phyloP scores from a whole-genome alignment of 2,113 vertebrate genomes.

The Saccopteryx leptura region DNA sequence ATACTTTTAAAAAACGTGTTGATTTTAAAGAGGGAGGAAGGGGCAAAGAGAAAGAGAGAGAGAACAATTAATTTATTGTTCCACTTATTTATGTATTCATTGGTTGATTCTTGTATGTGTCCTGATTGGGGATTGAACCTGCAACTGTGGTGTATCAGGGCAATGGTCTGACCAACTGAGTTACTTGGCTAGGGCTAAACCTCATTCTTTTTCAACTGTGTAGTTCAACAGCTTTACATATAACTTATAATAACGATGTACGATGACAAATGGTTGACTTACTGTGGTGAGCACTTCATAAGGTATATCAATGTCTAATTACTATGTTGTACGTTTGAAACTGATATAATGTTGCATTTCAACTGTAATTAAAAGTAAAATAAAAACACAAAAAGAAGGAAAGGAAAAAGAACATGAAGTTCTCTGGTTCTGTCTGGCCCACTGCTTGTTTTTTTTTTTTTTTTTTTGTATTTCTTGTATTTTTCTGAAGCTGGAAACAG shows the following conservation, averaged over 20 bases:
- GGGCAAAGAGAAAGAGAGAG: too few relatives aligned
- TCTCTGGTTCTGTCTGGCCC: background rate
- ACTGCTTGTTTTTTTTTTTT: background rate
- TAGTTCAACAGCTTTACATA: background rate
- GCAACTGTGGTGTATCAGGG: too few relatives aligned
- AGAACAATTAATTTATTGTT: too few relatives aligned
- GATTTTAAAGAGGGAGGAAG: too few relatives aligned
- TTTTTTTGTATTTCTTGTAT: too few relatives aligned
- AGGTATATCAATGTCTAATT: too few relatives aligned
- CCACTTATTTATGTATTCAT: too few relatives aligned
- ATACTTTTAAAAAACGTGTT: background rate
- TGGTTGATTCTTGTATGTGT: too few relatives aligned
- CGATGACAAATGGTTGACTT: background rate
- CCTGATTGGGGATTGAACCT: too few relatives aligned
- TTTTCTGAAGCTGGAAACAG: too few relatives aligned
- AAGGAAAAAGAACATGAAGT: background rate
- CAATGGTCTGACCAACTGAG: too few relatives aligned
- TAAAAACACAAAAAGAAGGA: background rate
- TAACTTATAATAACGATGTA: background rate
- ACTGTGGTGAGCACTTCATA: too few relatives aligned
- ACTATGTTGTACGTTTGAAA: background rate
- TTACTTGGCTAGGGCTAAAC: background rate
- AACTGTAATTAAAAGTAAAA: background rate
- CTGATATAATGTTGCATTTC: background rate
- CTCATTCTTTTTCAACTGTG: background rate